These are phyloP conservation scores for Brachionus manjavacas DNA, from an alignment of 1,140 invertebrate species.

Conservation along the genomic window DNA sequence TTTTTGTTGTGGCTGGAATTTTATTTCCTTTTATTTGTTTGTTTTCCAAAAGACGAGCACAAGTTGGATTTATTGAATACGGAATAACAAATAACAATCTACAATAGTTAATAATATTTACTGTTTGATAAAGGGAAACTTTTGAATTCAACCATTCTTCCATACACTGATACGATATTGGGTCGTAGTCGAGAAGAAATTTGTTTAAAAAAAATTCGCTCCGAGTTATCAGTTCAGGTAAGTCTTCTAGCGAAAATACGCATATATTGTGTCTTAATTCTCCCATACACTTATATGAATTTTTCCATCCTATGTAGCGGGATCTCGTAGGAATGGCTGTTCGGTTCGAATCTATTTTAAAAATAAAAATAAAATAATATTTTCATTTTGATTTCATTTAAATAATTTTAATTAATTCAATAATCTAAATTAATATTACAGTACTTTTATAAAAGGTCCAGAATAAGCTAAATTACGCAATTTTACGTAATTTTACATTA, in stretches of 20 bases:
- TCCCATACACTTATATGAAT: constrained; percentile 31
- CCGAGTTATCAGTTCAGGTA: constrained; percentile 45
- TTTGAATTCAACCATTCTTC: constrained; percentile 46
- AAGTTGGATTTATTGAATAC: constrained; percentile 36
- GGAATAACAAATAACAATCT: constrained; percentile 39
- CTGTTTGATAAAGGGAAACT: constrained; percentile 27
- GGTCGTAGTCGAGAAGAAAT: constrained; percentile 49
- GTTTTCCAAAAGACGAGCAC: constrained; percentile 26
- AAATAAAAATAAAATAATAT: too few species aligned
- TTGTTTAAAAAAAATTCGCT: constrained; percentile 54
- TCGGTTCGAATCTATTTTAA: not conserved
- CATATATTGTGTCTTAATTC: constrained; percentile 47
- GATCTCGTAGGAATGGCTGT: not conserved
- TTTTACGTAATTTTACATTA: too few species aligned
- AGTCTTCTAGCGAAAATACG: constrained; percentile 48
- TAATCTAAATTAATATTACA: too few species aligned
- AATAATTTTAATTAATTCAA: too few species aligned
- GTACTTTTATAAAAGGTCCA: too few species aligned
- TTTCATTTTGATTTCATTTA: too few species aligned
- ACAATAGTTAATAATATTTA: constrained; percentile 42
- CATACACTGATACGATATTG: constrained; percentile 49
- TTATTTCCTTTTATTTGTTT: not conserved
- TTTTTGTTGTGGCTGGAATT: not conserved
- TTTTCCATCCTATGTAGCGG: constrained; percentile 25
- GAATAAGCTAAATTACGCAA: too few species aligned